Percentiles rank a stretch among this genome's conserved stretches.
Conservation (phyloP, 1,140 invertebrate species). For the Acromyrmex echinatior region DNA sequence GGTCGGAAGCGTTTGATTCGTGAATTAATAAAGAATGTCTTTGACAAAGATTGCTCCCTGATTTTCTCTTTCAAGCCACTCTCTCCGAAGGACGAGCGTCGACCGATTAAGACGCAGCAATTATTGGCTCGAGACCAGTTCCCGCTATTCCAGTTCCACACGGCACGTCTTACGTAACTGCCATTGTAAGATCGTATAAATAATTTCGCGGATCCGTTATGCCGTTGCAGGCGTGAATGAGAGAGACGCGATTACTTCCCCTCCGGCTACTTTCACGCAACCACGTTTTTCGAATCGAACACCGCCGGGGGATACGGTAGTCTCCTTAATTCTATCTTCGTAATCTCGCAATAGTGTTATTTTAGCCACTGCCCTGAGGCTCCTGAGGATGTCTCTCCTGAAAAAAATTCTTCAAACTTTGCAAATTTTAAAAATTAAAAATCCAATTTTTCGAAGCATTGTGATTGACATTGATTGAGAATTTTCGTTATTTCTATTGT, state of each 20-base stretch:
- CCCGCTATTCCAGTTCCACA: slow-evolving; percentile 83
- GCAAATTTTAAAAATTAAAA: background rate
- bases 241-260: slow-evolving; percentile 42
- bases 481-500: background rate
- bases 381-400: background rate
- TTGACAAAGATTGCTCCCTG: slow-evolving; percentile 59
- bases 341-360: background rate
- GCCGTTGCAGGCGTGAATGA: slow-evolving; percentile 70
- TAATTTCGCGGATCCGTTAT: slow-evolving; percentile 74
- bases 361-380: background rate
- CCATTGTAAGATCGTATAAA: slow-evolving; percentile 77
- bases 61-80: slow-evolving; percentile 70
- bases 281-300: slow-evolving; percentile 48
- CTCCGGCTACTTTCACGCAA: slow-evolving; percentile 30
- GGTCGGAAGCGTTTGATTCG: slow-evolving; percentile 33
- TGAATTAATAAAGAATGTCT: slow-evolving; percentile 54
- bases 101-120: slow-evolving; percentile 79
- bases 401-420: background rate
- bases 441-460: too few species aligned
- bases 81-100: slow-evolving; percentile 75
- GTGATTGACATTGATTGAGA: background rate
- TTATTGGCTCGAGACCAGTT: slow-evolving; percentile 82
- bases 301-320: background rate
- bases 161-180: slow-evolving; percentile 75
- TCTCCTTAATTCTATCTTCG: background rate